Evolutionary conservation across 1,140 invertebrate genomes (phyloP), one percentile per base, ranked within the genome.

Genomic region (Polypedilum vanderplanki): DNA sequence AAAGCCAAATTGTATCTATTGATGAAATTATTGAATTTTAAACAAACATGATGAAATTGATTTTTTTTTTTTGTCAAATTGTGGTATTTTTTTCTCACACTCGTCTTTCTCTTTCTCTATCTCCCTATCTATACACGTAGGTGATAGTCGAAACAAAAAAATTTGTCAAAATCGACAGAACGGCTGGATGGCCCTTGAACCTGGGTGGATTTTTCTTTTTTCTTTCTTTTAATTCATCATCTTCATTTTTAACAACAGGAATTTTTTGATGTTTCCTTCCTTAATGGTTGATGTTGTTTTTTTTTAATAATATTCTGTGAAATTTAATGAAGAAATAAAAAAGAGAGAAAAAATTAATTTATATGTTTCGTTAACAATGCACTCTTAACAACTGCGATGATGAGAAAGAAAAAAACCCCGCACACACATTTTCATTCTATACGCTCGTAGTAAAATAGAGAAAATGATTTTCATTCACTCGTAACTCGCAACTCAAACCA

Each of bases 381-480:
- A 5, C 24, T 33, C 24, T 33, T 57, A 57, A 57, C 46, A 57
- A 57, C 24, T 33, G 46, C 9, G 12, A 57, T 5, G 24, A 57
- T 57, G n/a, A 57, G 46, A 57, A 4, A 57, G n/a, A 70, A 70
- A 18, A 70, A 70, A 70, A 18, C 20, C 65, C 17, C 18, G 20
- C 65, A 70, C 65, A 70, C 46, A 57, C n/a, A n/a, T 57, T 18
- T 70, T 7, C 65, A 70, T 17, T 70, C 65, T n/a, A 70, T n/a
- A 70, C 24, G 17, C 17, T 18, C 65, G 17, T 70, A 70, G 65
- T 70, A 70, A 70, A 70, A 70, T 70, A 70, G 65, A 70, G 65
- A 70, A 70, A 70, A 70, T 18, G n/a, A 70, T 70, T 70, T 70
- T 70, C 65, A 70, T 70, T 70, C 65, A 70, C 20, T 70, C 65